Evolutionary conservation across 2,888 invertebrate genomes (phyloP).

Genomic region (Pelosia muscerda): DNA sequence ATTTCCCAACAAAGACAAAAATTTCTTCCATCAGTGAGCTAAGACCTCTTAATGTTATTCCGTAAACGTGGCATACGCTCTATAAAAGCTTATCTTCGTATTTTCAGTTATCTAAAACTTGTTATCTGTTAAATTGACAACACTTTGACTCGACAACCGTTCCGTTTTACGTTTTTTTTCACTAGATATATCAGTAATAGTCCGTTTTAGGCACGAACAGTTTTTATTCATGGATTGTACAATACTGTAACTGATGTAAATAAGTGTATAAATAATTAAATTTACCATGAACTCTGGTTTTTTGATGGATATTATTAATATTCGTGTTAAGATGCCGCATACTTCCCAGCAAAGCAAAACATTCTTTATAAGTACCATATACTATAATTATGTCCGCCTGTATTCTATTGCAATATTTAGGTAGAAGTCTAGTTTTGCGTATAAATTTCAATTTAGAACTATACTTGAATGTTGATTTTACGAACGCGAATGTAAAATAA

Average conservation of each 20-base stretch:
- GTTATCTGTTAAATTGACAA: background rate
- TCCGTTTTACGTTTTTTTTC: background rate
- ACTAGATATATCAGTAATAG: background rate
- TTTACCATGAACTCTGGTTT: background rate
- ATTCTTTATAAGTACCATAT: too few relatives aligned
- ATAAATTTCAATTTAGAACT: too few relatives aligned
- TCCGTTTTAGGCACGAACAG: background rate
- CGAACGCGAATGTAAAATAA: too few relatives aligned
- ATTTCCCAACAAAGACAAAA: background rate
- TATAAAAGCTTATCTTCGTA: background rate
- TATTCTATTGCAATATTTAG: too few relatives aligned
- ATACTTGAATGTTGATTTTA: too few relatives aligned
- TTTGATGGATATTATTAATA: background rate
- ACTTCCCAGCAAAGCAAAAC: background rate
- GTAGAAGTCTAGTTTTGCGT: too few relatives aligned
- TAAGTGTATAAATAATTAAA: background rate
- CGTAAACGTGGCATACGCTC: background rate
- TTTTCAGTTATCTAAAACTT: background rate
- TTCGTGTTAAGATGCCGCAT: background rate
- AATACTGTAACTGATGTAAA: background rate
- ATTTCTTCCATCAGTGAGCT: background rate
- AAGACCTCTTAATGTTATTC: background rate
- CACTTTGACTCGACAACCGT: background rate
- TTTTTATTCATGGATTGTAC: background rate
- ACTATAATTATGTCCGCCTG: too few relatives aligned